These are phyloP conservation scores for Garrulus glandarius DNA, from an alignment of 2,797 vertebrate species.

Conservation along the genomic window DNA sequence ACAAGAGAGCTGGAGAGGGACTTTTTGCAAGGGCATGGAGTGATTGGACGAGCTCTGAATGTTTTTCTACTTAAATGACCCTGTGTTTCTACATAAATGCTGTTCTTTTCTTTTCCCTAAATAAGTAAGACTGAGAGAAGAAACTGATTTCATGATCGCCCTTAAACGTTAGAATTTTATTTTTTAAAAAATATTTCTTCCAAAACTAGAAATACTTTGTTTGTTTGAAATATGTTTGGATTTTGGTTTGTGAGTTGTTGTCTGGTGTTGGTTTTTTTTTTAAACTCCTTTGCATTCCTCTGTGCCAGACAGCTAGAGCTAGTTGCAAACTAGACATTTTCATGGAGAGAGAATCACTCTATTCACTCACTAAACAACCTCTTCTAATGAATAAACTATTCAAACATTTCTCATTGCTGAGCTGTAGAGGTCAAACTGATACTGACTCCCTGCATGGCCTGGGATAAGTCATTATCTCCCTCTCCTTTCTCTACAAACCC, in stretches of 20 bases:
- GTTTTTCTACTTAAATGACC: not conserved
- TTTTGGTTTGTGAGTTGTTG: not conserved
- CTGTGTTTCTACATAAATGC: not conserved
- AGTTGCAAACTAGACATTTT: not conserved
- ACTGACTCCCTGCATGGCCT: not conserved
- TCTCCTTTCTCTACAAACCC: not conserved
- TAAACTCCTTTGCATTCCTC: not conserved
- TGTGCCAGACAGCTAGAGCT: not conserved
- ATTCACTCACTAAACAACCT: not conserved
- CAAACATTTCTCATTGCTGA: not conserved
- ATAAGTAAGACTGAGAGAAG: not conserved
- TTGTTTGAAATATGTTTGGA: not conserved
- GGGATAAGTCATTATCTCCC: not conserved
- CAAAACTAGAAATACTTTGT: not conserved
- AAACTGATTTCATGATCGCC: not conserved
- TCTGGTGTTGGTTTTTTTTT: not conserved
- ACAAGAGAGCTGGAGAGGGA: not conserved
- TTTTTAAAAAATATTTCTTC: fast-evolving
- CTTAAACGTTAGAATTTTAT: not conserved
- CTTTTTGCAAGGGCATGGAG: not conserved
- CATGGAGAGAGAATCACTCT: not conserved
- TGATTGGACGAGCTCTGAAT: not conserved
- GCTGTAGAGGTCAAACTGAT: not conserved
- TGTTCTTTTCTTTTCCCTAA: not conserved
- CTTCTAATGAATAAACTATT: not conserved